Evolutionary conservation across 2,797 vertebrate species (phyloP), one percentile per base, ranked within the genome.

Genomic region (Synanceia verrucosa): DNA sequence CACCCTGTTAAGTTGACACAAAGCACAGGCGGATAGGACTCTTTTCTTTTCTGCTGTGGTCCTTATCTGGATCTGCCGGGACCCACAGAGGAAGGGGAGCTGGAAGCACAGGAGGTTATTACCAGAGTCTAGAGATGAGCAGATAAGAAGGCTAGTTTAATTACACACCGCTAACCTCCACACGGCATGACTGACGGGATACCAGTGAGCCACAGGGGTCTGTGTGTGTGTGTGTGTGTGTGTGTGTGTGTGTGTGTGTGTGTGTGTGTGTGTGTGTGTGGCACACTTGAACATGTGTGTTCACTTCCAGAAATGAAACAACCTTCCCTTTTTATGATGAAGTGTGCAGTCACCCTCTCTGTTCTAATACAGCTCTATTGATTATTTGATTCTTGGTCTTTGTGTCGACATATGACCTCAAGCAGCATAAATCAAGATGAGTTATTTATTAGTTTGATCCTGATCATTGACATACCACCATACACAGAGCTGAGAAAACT

Each of bases 141-240:
- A 33, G 89, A 93, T 94, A 93, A 92, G 86, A 51, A 46, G 61
- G 84, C 82, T 72, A 72, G 78, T 88, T 92, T 93, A 93, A 93
- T 94, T 93, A 90, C 89, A 83, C 78, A 78, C 71, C 29, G 41
- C 83, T 78, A 88, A 75, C 83, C 79, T 73, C 78, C 60, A 28
- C 74, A 47, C 85, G 66, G 55, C 59, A 4, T 69, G 81, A 73
- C 78, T 87, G 74, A 86, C 80, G 65, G 82, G 63, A 75, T 73
- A 64, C 59, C 48, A 31, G n/a, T 28, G 68, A 71, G 75, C 72
- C 68, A 58, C 57, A 26, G 85, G n/a, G 82, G 87, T 81, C 78
- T 67, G 39, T 14, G 14, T 69, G 69, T 61, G 64, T 80, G 53
- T 75, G 64, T 50, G 9, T 65, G 69, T 75, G 68, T 76, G 60